These are phyloP conservation scores for Nettapus auritus DNA, from an alignment of 2,113 vertebrate genomes.

Conservation along the genomic window DNA sequence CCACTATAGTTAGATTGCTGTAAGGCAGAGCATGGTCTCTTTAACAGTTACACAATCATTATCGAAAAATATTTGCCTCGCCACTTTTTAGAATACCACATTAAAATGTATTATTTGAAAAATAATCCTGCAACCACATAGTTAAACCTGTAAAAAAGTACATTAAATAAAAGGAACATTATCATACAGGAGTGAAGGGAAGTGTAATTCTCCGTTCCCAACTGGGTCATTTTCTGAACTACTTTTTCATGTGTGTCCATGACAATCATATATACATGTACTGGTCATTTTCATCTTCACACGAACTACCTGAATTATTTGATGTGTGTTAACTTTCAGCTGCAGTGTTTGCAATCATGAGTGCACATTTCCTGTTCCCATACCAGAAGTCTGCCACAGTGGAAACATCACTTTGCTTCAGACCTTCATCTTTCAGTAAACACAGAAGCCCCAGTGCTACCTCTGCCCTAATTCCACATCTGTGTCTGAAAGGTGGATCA, in stretches of 20 bases:
- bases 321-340: not conserved
- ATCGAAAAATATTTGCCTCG: not conserved
- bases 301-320: not conserved
- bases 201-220: not conserved
- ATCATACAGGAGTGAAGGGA: not conserved
- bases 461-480: not conserved
- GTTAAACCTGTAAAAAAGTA: not conserved
- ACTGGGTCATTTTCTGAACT: not conserved
- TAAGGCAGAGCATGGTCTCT: not conserved
- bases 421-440: not conserved
- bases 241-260: not conserved
- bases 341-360: not conserved
- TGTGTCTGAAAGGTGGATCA: not conserved
- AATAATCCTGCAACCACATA: not conserved
- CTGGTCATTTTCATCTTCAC: fast-evolving
- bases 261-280: not conserved
- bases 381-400: not conserved
- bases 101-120: not conserved
- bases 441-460: not conserved
- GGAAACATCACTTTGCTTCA: not conserved
- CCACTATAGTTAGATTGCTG: not conserved
- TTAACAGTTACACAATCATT: not conserved
- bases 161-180: not conserved
- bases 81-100: not conserved
- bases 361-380: not conserved